Conservation (phyloP, 1,140 invertebrate genomes). For the Drosophila prosaltans region DNA sequence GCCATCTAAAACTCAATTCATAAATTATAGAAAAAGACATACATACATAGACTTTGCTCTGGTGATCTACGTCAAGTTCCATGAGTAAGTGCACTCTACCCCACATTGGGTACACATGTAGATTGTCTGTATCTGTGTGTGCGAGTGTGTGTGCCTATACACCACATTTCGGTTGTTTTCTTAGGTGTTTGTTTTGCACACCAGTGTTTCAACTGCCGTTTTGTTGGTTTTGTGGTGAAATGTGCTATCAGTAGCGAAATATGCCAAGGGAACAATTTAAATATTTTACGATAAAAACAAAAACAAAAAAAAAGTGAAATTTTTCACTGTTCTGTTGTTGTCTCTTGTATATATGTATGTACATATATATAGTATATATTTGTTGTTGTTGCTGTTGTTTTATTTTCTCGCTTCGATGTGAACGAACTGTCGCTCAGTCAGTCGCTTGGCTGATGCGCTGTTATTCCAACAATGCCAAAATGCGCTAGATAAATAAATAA, state of each 20-base stretch:
- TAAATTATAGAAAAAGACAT: background rate
- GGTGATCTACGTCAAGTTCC: background rate
- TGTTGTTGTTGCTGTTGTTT: constrained; percentile 45
- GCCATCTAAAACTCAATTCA: constrained; percentile 2
- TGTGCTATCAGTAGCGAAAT: constrained; percentile 70
- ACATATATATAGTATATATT: constrained; percentile 13
- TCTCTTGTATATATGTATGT: background rate
- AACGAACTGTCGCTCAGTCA: constrained; percentile 70
- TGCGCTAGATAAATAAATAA: constrained; percentile 71
- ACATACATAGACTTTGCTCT: background rate
- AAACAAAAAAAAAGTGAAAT: constrained; percentile 33
- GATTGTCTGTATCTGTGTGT: background rate
- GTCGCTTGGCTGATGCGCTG: constrained; percentile 34
- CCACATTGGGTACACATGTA: background rate
- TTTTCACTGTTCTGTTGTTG: constrained; percentile 29
- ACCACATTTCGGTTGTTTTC: constrained; percentile 49
- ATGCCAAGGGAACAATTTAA: constrained; percentile 62
- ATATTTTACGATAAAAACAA: constrained; percentile 73
- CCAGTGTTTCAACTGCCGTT: constrained; percentile 29
- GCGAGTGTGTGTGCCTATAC: background rate
- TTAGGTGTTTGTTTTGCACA: constrained; percentile 61
- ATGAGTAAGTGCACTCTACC: background rate
- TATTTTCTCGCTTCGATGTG: constrained; percentile 44
- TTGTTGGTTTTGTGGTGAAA: constrained; percentile 57
- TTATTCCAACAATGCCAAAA: constrained; percentile 61